These are phyloP conservation scores for Ivindomyrus marchei DNA, from an alignment of 2,113 vertebrate species.

Conservation along the genomic window DNA sequence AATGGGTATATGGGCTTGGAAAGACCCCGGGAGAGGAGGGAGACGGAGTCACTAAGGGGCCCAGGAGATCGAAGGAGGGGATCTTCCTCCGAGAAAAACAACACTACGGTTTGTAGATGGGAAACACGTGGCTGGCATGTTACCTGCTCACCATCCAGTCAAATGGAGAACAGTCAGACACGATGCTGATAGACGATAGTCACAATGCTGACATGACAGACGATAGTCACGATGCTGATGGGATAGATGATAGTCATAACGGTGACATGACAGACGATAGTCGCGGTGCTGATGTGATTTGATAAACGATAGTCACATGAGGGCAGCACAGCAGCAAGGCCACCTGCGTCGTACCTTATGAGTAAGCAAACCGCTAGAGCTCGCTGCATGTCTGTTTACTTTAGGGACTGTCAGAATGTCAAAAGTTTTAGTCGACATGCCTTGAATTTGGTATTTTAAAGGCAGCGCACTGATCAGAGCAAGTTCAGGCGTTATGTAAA, in stretches of 20 bases:
- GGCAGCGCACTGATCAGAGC: neutral
- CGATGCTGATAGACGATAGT: neutral
- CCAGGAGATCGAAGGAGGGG: neutral
- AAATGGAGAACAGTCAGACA: too few relatives aligned
- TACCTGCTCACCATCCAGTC: neutral
- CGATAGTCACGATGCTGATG: neutral
- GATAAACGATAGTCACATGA: neutral
- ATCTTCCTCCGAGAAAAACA: neutral
- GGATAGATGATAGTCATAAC: too few relatives aligned
- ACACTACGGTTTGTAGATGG: neutral
- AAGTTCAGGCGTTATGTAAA: neutral
- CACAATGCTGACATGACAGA: neutral
- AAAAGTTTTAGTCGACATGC: neutral
- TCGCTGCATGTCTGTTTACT: neutral
- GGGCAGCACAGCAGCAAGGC: neutral
- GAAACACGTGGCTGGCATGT: neutral
- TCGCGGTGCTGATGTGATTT: neutral
- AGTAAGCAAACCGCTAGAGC: neutral
- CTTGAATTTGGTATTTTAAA: neutral
- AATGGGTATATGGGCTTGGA: neutral
- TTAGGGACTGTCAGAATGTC: neutral
- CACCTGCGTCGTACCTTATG: neutral
- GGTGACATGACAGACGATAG: too few relatives aligned
- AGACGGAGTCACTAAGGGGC: neutral
- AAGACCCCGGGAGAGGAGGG: neutral